Percentiles rank a stretch among this genome's conserved stretches.
phyloP scores from a whole-genome alignment of 2,797 vertebrate genomes.

The Typhlichthys subterraneus region DNA sequence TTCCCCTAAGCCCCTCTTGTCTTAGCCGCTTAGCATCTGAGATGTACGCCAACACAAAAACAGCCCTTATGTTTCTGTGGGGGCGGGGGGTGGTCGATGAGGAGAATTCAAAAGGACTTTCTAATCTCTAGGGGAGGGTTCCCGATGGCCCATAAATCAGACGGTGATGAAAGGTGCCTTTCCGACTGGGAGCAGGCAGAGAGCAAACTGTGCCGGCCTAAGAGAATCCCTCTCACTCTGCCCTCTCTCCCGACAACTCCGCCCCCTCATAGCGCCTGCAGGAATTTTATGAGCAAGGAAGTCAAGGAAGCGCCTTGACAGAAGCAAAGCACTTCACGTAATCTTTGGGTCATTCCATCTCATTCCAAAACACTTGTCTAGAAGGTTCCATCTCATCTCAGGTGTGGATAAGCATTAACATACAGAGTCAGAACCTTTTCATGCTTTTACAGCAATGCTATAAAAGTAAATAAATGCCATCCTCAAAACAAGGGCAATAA shows the following conservation, averaged over 20 bases:
- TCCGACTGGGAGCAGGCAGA: slow-evolving; percentile 71
- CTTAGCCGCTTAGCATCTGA: slow-evolving; percentile 49
- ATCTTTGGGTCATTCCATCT: slow-evolving; percentile 14
- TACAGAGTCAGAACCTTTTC: background rate
- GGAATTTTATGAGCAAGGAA: slow-evolving; percentile 77
- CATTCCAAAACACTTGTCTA: background rate
- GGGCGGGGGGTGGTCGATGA: slow-evolving; percentile 28
- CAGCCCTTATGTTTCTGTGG: slow-evolving; percentile 60
- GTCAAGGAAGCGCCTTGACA: slow-evolving; percentile 42
- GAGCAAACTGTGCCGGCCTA: slow-evolving; percentile 67
- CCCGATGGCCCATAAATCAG: slow-evolving; percentile 77
- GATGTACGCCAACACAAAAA: slow-evolving; percentile 68
- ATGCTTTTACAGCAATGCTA: background rate
- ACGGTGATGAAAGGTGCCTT: slow-evolving; percentile 81
- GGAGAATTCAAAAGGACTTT: slow-evolving; percentile 73
- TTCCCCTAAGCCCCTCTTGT: slow-evolving; percentile 13
- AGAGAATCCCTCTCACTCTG: slow-evolving; percentile 40
- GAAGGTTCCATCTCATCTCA: slow-evolving; percentile 9
- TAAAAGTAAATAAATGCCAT: slow-evolving; percentile 1
- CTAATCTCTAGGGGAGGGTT: slow-evolving; percentile 70
- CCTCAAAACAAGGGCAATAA: slow-evolving; percentile 7
- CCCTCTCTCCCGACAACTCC: slow-evolving; percentile 35
- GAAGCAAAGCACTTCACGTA: slow-evolving; percentile 22
- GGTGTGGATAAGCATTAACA: background rate
- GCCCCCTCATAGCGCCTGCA: slow-evolving; percentile 59